Conservation (phyloP, 2,113 vertebrate genomes). For the Rousettus leschenaultii region DNA sequence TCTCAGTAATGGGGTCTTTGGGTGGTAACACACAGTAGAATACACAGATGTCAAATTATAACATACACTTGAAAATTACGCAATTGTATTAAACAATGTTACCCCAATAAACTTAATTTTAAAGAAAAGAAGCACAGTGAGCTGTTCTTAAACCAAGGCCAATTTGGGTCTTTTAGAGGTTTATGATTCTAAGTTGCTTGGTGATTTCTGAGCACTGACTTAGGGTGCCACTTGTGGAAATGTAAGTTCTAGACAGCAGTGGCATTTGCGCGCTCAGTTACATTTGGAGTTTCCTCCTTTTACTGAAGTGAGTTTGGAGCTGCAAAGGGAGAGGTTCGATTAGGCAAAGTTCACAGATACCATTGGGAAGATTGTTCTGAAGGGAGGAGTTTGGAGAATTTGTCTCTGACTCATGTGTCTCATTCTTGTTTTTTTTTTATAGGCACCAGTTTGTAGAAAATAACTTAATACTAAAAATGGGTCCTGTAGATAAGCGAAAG, state of each 20-base stretch:
- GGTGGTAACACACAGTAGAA: too few species aligned
- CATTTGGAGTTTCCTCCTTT: not conserved
- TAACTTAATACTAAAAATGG: slow-evolving; percentile 99
- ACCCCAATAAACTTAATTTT: too few species aligned
- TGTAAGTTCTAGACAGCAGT: fast-evolving
- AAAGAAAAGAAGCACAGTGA: not conserved
- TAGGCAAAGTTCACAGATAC: not conserved
- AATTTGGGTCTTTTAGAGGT: not conserved
- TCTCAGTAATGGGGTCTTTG: not conserved
- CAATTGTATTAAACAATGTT: too few species aligned
- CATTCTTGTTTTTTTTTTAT: slow-evolving; percentile 37
- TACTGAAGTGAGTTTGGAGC: not conserved
- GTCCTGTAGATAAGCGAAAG: slow-evolving; percentile 99
- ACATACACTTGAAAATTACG: too few species aligned
- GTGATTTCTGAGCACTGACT: not conserved
- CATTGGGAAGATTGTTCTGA: not conserved
- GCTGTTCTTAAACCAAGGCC: not conserved
- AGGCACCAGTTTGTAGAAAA: slow-evolving; percentile 99
- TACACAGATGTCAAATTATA: too few species aligned
- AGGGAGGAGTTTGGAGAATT: not conserved
- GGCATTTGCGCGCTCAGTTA: fast-evolving
- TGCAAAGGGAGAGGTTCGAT: not conserved
- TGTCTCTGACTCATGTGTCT: not conserved
- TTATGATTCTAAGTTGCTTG: not conserved
- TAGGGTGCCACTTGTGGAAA: not conserved